These are phyloP conservation scores for Endomychus coccineus DNA, from an alignment of 2,888 invertebrate genomes.

Conservation along the genomic window DNA sequence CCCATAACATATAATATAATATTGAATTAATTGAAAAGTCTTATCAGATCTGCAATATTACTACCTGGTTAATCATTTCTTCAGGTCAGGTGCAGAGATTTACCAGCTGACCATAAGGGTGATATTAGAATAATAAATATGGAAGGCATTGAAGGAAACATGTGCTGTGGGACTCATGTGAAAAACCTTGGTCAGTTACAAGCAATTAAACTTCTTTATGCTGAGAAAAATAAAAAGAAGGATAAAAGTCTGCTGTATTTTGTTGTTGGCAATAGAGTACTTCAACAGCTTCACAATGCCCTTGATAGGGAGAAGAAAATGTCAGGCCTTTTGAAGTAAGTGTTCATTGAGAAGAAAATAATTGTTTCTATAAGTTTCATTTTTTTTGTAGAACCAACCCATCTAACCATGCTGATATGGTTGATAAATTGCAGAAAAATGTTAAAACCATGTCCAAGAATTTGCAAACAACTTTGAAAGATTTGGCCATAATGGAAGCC, in stretches of 20 bases:
- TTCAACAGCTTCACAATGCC: conserved; percentile 53
- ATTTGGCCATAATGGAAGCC: conserved; percentile 63
- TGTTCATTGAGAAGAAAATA: conserved; percentile 14
- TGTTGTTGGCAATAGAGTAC: conserved; percentile 64
- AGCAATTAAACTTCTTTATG: conserved; percentile 57
- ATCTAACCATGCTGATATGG: conserved; percentile 59
- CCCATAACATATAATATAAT: too few species aligned
- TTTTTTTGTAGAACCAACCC: conserved; percentile 56
- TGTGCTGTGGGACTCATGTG: conserved; percentile 88
- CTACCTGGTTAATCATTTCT: conserved; percentile 18
- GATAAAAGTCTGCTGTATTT: conserved; percentile 59
- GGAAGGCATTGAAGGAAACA: conserved; percentile 66
- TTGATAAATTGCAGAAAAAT: conserved; percentile 67
- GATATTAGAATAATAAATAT: conserved; percentile 71
- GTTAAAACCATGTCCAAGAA: conserved; percentile 58
- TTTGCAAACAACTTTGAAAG: conserved; percentile 57
- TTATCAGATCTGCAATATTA: conserved; percentile 1
- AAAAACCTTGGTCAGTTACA: conserved; percentile 64
- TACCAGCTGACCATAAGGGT: conserved; percentile 74
- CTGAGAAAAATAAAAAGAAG: conserved; percentile 66
- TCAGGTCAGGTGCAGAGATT: conserved; percentile 57
- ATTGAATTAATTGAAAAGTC: too few species aligned
- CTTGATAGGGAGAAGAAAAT: conserved; percentile 61
- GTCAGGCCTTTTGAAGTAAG: conserved; percentile 65
- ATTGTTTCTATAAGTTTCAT: not conserved